Percentiles rank a stretch among this genome's conserved stretches.
These are phyloP conservation scores for Steinernema carpocapsae DNA, from an alignment of 2,888 invertebrate genomes.

Conservation along the genomic window DNA sequence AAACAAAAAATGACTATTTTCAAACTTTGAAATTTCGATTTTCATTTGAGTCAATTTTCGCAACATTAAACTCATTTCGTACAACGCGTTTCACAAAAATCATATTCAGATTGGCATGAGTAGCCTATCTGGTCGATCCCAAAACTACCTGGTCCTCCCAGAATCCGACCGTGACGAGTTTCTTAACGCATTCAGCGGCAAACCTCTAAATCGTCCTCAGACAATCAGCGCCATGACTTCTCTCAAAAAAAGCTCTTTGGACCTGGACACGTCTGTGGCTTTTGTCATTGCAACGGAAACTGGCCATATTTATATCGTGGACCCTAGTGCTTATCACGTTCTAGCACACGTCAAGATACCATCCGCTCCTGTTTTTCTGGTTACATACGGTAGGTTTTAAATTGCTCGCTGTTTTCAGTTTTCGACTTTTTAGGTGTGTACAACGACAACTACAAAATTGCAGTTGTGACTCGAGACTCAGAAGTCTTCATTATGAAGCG, in stretches of 20 bases:
- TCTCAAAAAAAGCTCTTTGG: slow-evolving; percentile 10
- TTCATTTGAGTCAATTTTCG: too few species aligned
- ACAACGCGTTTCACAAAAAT: too few species aligned
- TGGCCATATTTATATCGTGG: background rate
- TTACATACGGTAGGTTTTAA: background rate
- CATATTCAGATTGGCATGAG: background rate
- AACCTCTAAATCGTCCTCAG: slow-evolving; percentile 34
- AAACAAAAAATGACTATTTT: too few species aligned
- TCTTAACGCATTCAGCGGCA: background rate
- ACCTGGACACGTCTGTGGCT: background rate
- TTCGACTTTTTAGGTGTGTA: background rate
- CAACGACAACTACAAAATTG: background rate
- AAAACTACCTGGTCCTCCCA: background rate
- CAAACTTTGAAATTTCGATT: too few species aligned
- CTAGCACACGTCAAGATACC: background rate
- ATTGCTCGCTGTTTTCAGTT: too few species aligned
- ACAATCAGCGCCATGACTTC: slow-evolving; percentile 59
- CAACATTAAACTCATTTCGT: too few species aligned
- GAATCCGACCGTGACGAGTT: background rate
- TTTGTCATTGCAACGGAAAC: background rate
- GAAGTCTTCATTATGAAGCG: background rate
- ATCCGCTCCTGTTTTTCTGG: background rate
- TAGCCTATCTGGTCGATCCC: slow-evolving; percentile 39
- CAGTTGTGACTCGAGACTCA: background rate
- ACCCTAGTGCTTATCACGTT: background rate